These are phyloP conservation scores for Carposina sasakii DNA, from an alignment of 1,140 invertebrate genomes.

Conservation along the genomic window DNA sequence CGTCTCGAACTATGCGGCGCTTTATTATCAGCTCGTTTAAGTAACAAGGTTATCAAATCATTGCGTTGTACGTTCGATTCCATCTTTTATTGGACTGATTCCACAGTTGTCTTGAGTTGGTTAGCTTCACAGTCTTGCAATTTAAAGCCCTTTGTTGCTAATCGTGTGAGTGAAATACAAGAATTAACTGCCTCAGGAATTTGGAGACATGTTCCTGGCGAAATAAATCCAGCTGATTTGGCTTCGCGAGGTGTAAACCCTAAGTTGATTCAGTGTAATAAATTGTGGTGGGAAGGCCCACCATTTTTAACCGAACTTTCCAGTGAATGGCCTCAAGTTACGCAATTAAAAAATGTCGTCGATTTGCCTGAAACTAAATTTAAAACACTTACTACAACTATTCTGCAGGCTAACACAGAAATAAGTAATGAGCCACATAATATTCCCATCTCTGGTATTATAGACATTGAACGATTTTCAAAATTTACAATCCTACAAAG, in stretches of 20 bases:
- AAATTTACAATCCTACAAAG: conserved; percentile 17
- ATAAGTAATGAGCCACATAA: not conserved
- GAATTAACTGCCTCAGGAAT: conserved; percentile 14
- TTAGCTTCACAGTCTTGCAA: conserved; percentile 26
- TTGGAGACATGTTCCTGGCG: conserved; percentile 34
- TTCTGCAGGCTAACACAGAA: not conserved
- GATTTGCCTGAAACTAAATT: not conserved
- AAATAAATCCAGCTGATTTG: conserved; percentile 39
- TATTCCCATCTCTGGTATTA: not conserved
- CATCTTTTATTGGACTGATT: conserved; percentile 10
- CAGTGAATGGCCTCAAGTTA: not conserved
- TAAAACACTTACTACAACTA: not conserved
- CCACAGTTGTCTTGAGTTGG: conserved; percentile 18
- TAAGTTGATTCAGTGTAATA: not conserved
- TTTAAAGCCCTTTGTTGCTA: conserved; percentile 37
- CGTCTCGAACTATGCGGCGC: conserved; percentile 25
- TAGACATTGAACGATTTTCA: conserved; percentile 20
- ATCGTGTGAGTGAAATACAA: conserved; percentile 33
- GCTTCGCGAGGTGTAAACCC: conserved; percentile 1
- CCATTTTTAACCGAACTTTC: not conserved
- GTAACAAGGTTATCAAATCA: not conserved
- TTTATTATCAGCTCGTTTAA: conserved; percentile 17
- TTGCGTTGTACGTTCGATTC: too few relatives aligned
- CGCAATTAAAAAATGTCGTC: not conserved
- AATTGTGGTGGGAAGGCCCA: conserved; percentile 5